phyloP scores from a whole-genome alignment of 2,888 invertebrate genomes.

The Leucophenga maculata region DNA sequence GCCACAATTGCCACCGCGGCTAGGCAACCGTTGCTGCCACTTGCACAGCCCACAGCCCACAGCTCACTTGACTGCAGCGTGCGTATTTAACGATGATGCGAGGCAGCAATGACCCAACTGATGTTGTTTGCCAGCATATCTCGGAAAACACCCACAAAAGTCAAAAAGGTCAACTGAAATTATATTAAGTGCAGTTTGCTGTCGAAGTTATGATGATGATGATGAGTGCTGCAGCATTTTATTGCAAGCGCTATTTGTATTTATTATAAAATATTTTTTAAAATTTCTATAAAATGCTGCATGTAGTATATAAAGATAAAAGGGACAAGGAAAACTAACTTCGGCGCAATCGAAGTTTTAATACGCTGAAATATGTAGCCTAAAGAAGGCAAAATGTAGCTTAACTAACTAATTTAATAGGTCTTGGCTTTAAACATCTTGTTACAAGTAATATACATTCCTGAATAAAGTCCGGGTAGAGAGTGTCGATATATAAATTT shows the following conservation, averaged over 20 bases:
- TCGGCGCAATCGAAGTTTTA: conserved; percentile 53
- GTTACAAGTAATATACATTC: too few species aligned
- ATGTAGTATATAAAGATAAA: too few species aligned
- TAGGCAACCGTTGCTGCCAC: too few species aligned
- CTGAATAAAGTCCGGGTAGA: too few species aligned
- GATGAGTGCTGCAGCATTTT: conserved; percentile 49
- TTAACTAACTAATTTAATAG: too few species aligned
- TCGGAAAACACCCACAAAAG: not conserved
- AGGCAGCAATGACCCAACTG: conserved; percentile 15
- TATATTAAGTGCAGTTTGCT: not conserved
- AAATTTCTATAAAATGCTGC: not conserved
- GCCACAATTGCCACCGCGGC: too few species aligned
- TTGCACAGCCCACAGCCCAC: not conserved
- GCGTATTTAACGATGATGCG: conserved; percentile 14
- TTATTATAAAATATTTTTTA: conserved; percentile 27
- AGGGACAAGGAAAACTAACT: too few species aligned
- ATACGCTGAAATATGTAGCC: conserved; percentile 56
- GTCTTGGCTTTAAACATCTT: too few species aligned
- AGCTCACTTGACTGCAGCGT: not conserved
- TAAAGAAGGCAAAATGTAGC: too few species aligned
- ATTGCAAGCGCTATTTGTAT: conserved; percentile 44
- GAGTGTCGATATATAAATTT: too few species aligned
- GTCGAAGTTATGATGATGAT: conserved; percentile 1
- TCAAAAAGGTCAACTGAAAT: conserved; percentile 1
- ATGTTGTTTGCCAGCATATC: not conserved